These are phyloP conservation scores for Tenthredo amoena DNA, from an alignment of 2,888 invertebrate genomes.

Conservation along the genomic window DNA sequence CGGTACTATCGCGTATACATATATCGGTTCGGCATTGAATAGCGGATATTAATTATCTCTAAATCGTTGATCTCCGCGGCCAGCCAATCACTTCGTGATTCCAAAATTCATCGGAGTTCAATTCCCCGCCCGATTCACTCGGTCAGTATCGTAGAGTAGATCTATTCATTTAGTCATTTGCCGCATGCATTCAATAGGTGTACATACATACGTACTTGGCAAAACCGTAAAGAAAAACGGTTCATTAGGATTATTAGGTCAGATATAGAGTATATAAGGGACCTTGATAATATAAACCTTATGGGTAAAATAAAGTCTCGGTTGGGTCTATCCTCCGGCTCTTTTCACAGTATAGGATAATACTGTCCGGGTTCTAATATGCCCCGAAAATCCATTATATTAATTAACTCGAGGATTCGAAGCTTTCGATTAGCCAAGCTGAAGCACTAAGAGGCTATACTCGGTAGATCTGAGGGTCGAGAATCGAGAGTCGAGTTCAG, in stretches of 20 bases:
- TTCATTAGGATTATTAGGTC: constrained; percentile 14
- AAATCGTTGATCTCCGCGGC: constrained; percentile 35
- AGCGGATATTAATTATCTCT: constrained; percentile 36
- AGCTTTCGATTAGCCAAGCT: neutral
- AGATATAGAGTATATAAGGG: neutral
- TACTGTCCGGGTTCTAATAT: neutral
- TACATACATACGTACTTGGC: neutral
- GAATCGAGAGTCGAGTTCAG: neutral
- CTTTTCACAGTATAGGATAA: neutral
- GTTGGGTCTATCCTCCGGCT: neutral
- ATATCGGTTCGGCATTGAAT: neutral
- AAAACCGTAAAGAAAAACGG: neutral
- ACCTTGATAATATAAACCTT: constrained; percentile 36
- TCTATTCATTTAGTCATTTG: neutral
- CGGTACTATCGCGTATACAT: neutral
- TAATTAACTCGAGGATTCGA: constrained; percentile 17
- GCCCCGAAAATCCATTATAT: constrained; percentile 31
- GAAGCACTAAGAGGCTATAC: neutral
- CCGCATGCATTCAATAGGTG: neutral
- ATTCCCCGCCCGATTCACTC: constrained; percentile 4
- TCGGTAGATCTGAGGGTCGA: neutral
- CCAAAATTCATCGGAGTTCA: neutral
- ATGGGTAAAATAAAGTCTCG: neutral
- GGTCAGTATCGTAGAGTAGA: neutral
- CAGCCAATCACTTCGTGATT: constrained; percentile 19